These are phyloP conservation scores for Champsocephalus esox DNA, from an alignment of 2,797 vertebrate genomes.

Conservation along the genomic window DNA sequence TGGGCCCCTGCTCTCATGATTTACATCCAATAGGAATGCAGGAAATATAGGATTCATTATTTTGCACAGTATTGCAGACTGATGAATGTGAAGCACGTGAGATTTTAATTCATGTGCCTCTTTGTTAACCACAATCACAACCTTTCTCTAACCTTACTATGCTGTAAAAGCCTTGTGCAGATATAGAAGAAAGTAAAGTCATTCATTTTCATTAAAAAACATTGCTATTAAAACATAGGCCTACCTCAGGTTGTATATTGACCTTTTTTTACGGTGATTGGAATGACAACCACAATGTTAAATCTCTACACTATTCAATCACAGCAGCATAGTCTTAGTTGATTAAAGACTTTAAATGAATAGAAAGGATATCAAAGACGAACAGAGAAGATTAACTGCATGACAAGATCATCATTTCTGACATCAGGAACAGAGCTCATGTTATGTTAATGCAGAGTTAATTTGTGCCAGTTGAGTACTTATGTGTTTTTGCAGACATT, in stretches of 20 bases:
- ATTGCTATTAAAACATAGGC: neutral
- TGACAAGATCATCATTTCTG: neutral
- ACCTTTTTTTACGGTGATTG: neutral
- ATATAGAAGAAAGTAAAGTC: neutral
- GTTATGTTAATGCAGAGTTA: constrained; percentile 9
- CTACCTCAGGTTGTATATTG: neutral
- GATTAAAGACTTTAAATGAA: constrained; percentile 10
- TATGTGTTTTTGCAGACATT: constrained; percentile 12
- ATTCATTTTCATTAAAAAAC: neutral
- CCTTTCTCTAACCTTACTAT: neutral
- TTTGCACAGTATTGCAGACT: neutral
- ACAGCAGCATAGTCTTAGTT: neutral
- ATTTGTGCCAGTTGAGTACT: constrained; percentile 17
- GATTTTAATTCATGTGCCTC: neutral
- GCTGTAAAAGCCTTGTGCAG: neutral
- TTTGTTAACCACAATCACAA: neutral
- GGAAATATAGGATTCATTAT: neutral
- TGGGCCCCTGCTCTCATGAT: neutral
- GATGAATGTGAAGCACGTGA: neutral
- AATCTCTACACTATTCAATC: neutral
- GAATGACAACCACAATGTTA: neutral
- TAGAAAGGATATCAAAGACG: neutral
- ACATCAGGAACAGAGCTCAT: constrained; percentile 16
- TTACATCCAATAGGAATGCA: neutral
- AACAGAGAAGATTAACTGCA: neutral